Conservation (phyloP, 2,797 vertebrate genomes). For the Sebastes nivosus region DNA sequence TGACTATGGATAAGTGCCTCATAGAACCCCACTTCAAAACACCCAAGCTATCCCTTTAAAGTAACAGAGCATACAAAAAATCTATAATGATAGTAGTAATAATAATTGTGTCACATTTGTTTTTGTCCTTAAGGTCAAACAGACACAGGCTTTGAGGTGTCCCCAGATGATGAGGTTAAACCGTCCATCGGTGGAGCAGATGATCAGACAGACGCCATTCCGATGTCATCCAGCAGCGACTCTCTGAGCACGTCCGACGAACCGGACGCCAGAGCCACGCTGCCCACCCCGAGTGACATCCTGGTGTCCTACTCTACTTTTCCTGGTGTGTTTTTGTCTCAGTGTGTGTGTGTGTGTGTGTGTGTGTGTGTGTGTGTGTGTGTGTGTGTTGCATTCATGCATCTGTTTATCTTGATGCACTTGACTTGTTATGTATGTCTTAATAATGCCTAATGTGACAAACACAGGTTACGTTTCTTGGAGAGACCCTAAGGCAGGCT, state of each 20-base stretch:
- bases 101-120: background rate
- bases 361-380: background rate
- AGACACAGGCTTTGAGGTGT: slow-evolving; percentile 88
- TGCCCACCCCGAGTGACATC: slow-evolving; percentile 93
- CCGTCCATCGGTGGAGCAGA: slow-evolving; percentile 48
- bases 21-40: background rate
- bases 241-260: slow-evolving; percentile 77
- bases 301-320: slow-evolving; percentile 97
- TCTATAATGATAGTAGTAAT: background rate
- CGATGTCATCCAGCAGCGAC: slow-evolving; percentile 82
- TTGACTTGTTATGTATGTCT: background rate
- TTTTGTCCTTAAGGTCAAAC: slow-evolving; percentile 78
- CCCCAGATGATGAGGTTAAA: slow-evolving; percentile 67
- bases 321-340: slow-evolving; percentile 82
- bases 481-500: slow-evolving; percentile 85
- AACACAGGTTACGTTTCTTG: slow-evolving; percentile 92
- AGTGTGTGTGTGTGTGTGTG: background rate
- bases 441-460: background rate
- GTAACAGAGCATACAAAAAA: background rate
- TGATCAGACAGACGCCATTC: slow-evolving; percentile 84
- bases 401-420: background rate
- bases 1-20: too few relatives aligned
- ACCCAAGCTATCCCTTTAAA: background rate
- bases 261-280: slow-evolving; percentile 82
- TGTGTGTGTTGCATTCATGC: background rate